Conservation (phyloP, 1,140 invertebrate species). For the Chymomyza costata region DNA sequence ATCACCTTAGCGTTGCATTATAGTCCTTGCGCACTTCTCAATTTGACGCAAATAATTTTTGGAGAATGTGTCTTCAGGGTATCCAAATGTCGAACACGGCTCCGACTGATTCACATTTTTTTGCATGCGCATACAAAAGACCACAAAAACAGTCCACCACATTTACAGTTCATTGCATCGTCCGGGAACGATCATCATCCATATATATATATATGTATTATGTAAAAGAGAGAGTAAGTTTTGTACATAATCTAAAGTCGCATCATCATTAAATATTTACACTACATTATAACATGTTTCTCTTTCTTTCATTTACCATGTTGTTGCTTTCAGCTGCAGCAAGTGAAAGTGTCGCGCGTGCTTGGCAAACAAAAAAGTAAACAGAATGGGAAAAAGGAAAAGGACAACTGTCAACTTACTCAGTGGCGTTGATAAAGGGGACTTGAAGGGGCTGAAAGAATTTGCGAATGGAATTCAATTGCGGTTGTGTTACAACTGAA, state of each 20-base stretch:
- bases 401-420: not conserved
- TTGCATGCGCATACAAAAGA: slow-evolving; percentile 26
- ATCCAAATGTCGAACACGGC: no score
- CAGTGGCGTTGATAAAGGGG: not conserved
- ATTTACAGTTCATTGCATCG: slow-evolving; percentile 63
- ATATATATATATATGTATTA: not conserved
- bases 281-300: slow-evolving; percentile 69
- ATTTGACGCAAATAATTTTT: no score
- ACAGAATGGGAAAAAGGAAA: not conserved
- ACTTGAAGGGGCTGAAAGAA: no score
- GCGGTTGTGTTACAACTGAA: no score
- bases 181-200: not conserved
- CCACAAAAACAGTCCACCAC: slow-evolving; percentile 18
- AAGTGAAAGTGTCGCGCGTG: no score
- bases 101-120: no score
- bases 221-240: not conserved
- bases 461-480: no score
- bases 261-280: slow-evolving; percentile 73
- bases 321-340: no score
- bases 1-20: no score
- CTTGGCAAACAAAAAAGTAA: slow-evolving; percentile 27
- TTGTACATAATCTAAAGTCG: slow-evolving; percentile 58
- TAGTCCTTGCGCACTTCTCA: no score
- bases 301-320: no score
- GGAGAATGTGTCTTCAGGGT: no score